Evolutionary conservation across 2,888 invertebrate genomes (phyloP).

Genomic region (Calephelis perditalis): DNA sequence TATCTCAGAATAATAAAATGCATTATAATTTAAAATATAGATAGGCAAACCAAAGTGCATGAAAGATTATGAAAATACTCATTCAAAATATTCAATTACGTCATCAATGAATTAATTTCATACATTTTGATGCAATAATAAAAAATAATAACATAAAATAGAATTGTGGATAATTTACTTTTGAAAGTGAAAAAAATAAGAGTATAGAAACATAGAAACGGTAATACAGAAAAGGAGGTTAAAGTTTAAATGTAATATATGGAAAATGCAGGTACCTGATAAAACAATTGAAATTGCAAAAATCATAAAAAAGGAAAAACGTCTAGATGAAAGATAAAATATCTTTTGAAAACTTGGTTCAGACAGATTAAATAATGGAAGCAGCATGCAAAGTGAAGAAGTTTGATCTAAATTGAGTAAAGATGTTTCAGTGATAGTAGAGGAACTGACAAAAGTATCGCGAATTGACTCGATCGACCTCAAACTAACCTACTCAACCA

Average conservation of each 20-base stretch:
- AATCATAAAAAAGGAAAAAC: slow-evolving; percentile 20
- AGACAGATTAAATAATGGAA: slow-evolving; percentile 65
- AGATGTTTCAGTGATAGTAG: slow-evolving; percentile 61
- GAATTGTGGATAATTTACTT: slow-evolving; percentile 37
- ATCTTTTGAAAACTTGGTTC: slow-evolving; percentile 43
- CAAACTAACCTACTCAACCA: slow-evolving; percentile 73
- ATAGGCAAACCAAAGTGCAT: slow-evolving; percentile 67
- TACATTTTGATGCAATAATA: slow-evolving; percentile 57
- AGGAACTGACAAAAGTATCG: slow-evolving; percentile 60
- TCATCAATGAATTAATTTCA: slow-evolving; percentile 32
- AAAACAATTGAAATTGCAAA: slow-evolving; percentile 40
- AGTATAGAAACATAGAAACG: slow-evolving; percentile 5
- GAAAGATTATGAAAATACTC: slow-evolving; percentile 45
- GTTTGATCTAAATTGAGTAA: slow-evolving; percentile 64
- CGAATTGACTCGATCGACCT: slow-evolving; percentile 64
- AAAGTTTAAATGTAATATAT: slow-evolving; percentile 36
- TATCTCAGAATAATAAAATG: slow-evolving; percentile 52
- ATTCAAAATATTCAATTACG: slow-evolving; percentile 41
- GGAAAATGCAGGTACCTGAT: slow-evolving; percentile 51
- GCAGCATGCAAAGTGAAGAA: slow-evolving; percentile 74
- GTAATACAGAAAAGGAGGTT: slow-evolving; percentile 14
- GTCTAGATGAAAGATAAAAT: slow-evolving; percentile 26
- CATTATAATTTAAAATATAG: slow-evolving; percentile 57
- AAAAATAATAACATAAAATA: slow-evolving; percentile 45
- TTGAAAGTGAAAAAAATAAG: slow-evolving; percentile 20